Evolutionary conservation across 2,888 invertebrate genomes (phyloP).

Genomic region (Brachypterus glaber): DNA sequence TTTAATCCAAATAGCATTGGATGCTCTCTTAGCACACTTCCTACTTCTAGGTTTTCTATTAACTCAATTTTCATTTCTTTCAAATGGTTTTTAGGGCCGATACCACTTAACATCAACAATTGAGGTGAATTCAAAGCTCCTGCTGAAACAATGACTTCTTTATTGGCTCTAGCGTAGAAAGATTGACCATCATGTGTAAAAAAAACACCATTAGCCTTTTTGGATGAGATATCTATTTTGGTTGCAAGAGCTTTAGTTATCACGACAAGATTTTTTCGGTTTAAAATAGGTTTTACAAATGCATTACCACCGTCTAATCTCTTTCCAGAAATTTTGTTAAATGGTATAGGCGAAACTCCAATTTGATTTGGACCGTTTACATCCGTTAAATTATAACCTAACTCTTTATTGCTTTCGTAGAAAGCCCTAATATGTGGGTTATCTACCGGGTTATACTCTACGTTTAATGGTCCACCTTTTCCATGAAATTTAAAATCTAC

Average conservation of each 20-base stretch:
- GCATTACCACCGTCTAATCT: constrained; percentile 56
- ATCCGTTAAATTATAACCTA: constrained; percentile 57
- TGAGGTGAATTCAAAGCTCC: constrained; percentile 84
- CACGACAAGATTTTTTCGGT: constrained; percentile 55
- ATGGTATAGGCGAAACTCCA: constrained; percentile 52
- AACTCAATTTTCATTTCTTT: constrained; percentile 5
- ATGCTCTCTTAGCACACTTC: constrained; percentile 10
- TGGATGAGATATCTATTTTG: constrained; percentile 53
- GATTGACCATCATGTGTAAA: constrained; percentile 45
- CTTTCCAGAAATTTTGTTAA: constrained; percentile 47
- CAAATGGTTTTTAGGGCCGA: constrained; percentile 8
- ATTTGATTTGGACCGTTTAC: constrained; percentile 53
- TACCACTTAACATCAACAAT: constrained; percentile 66
- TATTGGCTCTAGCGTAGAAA: constrained; percentile 48
- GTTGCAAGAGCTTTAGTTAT: constrained; percentile 51
- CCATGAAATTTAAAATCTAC: background rate
- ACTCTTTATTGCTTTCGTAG: constrained; percentile 46
- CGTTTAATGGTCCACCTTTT: background rate
- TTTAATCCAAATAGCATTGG: constrained; percentile 3
- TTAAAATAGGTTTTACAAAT: constrained; percentile 49
- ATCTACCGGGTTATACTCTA: background rate
- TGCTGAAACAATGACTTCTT: constrained; percentile 76
- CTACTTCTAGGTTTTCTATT: constrained; percentile 10
- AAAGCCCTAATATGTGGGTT: background rate
- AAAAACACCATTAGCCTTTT: constrained; percentile 57